phyloP scores from a whole-genome alignment of 2,888 invertebrate species.

The Spicauda simplicius region DNA sequence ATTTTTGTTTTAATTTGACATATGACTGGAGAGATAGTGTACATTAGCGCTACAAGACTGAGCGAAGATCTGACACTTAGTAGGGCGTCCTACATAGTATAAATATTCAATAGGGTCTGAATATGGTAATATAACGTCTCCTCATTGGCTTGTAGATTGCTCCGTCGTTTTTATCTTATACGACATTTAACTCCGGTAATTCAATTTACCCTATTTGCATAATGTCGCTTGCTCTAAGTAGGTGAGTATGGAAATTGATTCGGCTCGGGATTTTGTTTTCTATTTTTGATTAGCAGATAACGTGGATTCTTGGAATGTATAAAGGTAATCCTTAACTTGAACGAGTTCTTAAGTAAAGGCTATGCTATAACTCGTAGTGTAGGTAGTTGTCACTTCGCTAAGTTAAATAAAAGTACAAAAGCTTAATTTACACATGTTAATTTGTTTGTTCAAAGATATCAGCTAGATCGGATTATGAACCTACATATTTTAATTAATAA shows the following conservation, averaged over 20 bases:
- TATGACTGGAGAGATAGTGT: slow-evolving; percentile 62
- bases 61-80: slow-evolving; percentile 64
- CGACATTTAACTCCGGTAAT: slow-evolving; percentile 85
- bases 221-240: slow-evolving; percentile 78
- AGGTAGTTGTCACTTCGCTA: no score
- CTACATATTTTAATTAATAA: no score
- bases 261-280: slow-evolving; percentile 46
- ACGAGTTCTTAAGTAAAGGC: no score
- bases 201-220: slow-evolving; percentile 84
- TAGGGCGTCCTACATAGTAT: slow-evolving; percentile 64
- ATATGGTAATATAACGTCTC: slow-evolving; percentile 81
- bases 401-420: no score
- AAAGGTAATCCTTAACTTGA: neutral
- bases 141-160: slow-evolving; percentile 84
- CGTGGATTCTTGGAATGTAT: neutral
- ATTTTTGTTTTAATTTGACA: slow-evolving; percentile 66
- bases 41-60: slow-evolving; percentile 78
- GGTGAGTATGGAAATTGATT: slow-evolving; percentile 79
- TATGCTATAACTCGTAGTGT: no score
- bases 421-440: no score
- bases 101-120: slow-evolving; percentile 84
- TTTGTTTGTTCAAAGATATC: no score
- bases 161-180: slow-evolving; percentile 84
- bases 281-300: slow-evolving; percentile 29
- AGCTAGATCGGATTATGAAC: no score